Conservation (phyloP, 2,797 vertebrate species). For the Pempheris klunzingeri region DNA sequence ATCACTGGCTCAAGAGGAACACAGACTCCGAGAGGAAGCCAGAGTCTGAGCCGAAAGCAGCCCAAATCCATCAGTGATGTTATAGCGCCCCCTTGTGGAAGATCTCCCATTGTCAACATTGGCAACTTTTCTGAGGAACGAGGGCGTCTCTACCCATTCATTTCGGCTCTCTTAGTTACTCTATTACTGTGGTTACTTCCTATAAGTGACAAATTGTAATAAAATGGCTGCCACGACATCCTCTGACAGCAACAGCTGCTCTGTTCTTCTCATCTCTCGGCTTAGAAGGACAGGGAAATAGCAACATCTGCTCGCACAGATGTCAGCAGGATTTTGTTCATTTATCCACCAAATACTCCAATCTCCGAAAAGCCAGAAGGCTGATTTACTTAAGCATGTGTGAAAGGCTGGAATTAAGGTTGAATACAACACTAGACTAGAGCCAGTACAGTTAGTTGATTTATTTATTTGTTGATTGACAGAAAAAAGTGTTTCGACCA, state of each 20-base stretch:
- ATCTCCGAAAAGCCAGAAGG: background rate
- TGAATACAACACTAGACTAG: background rate
- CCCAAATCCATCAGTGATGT: slow-evolving; percentile 4
- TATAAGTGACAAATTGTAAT: slow-evolving; percentile 18
- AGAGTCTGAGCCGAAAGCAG: background rate
- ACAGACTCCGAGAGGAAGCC: background rate
- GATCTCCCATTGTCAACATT: background rate
- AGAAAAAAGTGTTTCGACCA: background rate
- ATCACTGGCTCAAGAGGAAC: background rate
- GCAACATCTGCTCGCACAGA: slow-evolving; percentile 65
- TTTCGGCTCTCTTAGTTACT: slow-evolving; percentile 11
- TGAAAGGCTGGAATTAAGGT: background rate
- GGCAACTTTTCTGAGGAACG: background rate
- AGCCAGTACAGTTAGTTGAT: background rate
- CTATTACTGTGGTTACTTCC: background rate
- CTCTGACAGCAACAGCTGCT: slow-evolving; percentile 51
- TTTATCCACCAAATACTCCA: slow-evolving; percentile 26
- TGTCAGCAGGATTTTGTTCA: slow-evolving; percentile 41
- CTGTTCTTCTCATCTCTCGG: slow-evolving; percentile 39
- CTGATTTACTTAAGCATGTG: background rate
- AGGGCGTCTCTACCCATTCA: background rate
- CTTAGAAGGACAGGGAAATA: slow-evolving; percentile 15
- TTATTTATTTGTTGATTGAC: background rate
- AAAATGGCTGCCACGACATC: background rate
- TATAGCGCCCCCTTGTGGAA: slow-evolving; percentile 70